Conservation (phyloP, 2,888 invertebrate species). For the Gryllus longicercus region DNA sequence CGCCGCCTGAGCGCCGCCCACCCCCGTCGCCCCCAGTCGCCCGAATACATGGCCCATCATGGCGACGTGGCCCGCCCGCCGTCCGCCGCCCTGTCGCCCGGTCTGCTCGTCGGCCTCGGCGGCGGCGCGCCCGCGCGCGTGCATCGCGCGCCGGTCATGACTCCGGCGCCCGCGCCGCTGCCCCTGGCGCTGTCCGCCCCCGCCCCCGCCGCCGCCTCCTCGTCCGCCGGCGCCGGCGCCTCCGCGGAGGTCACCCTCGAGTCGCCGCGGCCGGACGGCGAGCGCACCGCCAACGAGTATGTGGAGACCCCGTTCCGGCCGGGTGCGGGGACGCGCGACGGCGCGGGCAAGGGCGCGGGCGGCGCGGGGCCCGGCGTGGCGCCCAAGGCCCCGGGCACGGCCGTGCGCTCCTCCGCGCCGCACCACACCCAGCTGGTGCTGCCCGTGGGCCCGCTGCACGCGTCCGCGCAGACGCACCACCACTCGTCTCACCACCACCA, state of each 20-base stretch:
- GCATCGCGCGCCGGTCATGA: conserved; percentile 30
- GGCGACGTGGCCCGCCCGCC: conserved; percentile 35
- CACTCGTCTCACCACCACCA: conserved; percentile 46
- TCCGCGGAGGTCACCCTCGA: conserved; percentile 52
- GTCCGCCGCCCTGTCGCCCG: conserved; percentile 26
- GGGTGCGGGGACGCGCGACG: conserved; percentile 50
- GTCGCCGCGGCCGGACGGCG: conserved; percentile 78
- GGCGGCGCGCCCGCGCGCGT: conserved; percentile 38
- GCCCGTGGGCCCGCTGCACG: conserved; percentile 21
- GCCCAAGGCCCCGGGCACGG: conserved; percentile 47
- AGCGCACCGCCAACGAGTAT: conserved; percentile 86
- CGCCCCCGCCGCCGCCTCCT: conserved; percentile 31
- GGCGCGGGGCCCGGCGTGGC: conserved; percentile 5
- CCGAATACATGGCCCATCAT: conserved; percentile 36
- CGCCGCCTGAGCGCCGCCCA: neutral
- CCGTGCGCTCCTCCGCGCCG: conserved; percentile 38
- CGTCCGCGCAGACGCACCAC: conserved; percentile 40
- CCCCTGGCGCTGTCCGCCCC: conserved; percentile 47
- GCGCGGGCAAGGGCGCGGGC: conserved; percentile 25
- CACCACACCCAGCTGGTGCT: conserved; percentile 48
- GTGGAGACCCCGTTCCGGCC: conserved; percentile 80
- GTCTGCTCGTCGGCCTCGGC: conserved; percentile 48
- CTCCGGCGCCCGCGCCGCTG: conserved; percentile 47
- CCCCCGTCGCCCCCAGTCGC: neutral
- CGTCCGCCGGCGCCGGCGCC: conserved; percentile 40